Evolutionary conservation across 2,797 vertebrate species (phyloP).

Genomic region (Arnoldichthys spilopterus): DNA sequence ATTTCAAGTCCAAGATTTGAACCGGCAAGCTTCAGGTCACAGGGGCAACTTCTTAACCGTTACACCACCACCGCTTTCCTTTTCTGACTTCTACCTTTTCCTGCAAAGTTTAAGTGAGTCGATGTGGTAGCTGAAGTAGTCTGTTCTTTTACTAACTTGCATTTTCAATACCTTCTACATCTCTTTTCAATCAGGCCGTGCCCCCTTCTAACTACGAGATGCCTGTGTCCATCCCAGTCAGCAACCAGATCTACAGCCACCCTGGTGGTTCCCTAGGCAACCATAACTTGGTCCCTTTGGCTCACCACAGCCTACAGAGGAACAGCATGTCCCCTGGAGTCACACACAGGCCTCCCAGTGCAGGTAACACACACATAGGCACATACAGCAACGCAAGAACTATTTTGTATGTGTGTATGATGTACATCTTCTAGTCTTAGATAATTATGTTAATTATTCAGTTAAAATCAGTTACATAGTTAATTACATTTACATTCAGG

Average conservation of each 20-base stretch:
- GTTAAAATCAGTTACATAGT: no score
- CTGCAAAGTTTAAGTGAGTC: background rate
- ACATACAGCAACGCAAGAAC: background rate
- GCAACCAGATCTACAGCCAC: slow-evolving; percentile 97
- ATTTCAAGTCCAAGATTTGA: no score
- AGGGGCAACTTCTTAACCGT: no score
- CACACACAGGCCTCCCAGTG: slow-evolving; percentile 97
- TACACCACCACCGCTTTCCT: no score
- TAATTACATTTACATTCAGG: background rate
- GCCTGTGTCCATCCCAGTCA: slow-evolving; percentile 97
- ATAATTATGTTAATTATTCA: background rate
- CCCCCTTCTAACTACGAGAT: slow-evolving; percentile 98
- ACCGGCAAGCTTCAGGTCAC: no score
- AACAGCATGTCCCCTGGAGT: slow-evolving; percentile 99
- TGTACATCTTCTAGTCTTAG: background rate
- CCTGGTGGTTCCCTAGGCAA: slow-evolving; percentile 93
- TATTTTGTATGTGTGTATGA: background rate
- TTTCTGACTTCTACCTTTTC: no score
- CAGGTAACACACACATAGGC: slow-evolving; percentile 81
- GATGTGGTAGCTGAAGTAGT: background rate
- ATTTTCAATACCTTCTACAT: slow-evolving; percentile 4
- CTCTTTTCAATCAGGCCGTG: slow-evolving; percentile 82
- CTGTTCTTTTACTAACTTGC: background rate
- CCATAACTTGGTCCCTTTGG: slow-evolving; percentile 95
- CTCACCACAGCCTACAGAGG: slow-evolving; percentile 96